Evolutionary conservation across 1,140 invertebrate genomes (phyloP), one percentile per base, ranked within the genome.

Genomic region (Brachionus plicatilis): DNA sequence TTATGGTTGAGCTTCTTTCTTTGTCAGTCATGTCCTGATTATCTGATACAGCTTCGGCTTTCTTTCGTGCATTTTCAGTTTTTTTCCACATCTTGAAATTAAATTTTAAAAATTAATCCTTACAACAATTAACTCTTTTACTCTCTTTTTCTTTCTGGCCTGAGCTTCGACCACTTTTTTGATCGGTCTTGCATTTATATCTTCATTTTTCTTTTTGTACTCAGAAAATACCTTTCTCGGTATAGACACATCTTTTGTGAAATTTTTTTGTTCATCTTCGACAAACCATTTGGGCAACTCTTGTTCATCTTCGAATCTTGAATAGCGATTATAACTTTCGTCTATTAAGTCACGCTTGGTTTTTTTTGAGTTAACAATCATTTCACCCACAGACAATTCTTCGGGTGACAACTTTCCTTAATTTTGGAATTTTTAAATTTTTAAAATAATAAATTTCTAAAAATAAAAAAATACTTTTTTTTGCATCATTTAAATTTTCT

Each of bases 161-260:
- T 98, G 99, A 0, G 98, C 98, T 91, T 99, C 96, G 85, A 96
- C 93, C 0, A 99, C 94, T 91, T 99, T 99, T 89, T 99, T 99
- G 66, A 99, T 97, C 14, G 97, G 95, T 78, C 95, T 91, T 0
- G 93, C 94, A 90, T 99, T 96, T 5, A 99, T 92, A 85, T 96
- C 96, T 90, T 94, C 93, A 24, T 95, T 86, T 84, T 90, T 88
- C 78, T 91, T 87, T 86, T 89, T 90, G 85, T 92, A 93, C 82
- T 91, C 88, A 45, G 88, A 75, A 14, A 92, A 88, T 85, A 91
- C 89, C 68, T 91, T 91, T 89, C 94, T 93, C 41, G 95, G 93
- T 33, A 96, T 93, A 2, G 94, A 93, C 7, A 93, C 87, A 78
- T 92, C 92, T 88, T 93, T 94, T 82, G 90, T 92, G 93, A 95